These are phyloP conservation scores for Chionis minor DNA, from an alignment of 2,113 vertebrate species.

Conservation along the genomic window DNA sequence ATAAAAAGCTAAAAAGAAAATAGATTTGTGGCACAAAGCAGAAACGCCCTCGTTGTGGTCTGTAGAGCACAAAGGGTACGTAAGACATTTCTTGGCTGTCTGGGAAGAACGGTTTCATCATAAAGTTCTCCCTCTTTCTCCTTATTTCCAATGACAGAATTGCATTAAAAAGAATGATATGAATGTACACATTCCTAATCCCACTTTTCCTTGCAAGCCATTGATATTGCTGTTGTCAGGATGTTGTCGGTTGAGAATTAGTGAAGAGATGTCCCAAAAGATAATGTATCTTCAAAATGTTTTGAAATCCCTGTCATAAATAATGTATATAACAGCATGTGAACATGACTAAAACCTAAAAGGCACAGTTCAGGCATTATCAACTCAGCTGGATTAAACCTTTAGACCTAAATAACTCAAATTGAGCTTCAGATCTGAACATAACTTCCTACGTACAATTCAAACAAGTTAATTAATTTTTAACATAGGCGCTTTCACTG, in stretches of 20 bases:
- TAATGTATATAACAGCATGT: neutral
- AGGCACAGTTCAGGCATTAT: neutral
- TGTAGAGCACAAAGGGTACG: constrained; percentile 30
- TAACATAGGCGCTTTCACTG: neutral
- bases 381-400: neutral
- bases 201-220: neutral
- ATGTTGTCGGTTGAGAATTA: neutral
- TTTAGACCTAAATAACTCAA: neutral
- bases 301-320: constrained; percentile 18
- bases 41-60: constrained; percentile 6
- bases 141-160: neutral
- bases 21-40: neutral
- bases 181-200: neutral
- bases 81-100: neutral
- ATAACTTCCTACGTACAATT: neutral
- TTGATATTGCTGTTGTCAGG: neutral
- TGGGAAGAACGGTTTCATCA: neutral
- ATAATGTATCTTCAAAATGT: constrained; percentile 20
- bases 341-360: constrained; percentile 8
- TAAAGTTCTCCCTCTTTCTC: neutral
- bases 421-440: neutral
- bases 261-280: constrained; percentile 10
- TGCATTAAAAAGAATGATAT: neutral
- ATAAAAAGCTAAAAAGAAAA: constrained; percentile 26
- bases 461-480: neutral